Conservation (phyloP, 2,113 vertebrate genomes). For the Genyomyrus donnyi region DNA sequence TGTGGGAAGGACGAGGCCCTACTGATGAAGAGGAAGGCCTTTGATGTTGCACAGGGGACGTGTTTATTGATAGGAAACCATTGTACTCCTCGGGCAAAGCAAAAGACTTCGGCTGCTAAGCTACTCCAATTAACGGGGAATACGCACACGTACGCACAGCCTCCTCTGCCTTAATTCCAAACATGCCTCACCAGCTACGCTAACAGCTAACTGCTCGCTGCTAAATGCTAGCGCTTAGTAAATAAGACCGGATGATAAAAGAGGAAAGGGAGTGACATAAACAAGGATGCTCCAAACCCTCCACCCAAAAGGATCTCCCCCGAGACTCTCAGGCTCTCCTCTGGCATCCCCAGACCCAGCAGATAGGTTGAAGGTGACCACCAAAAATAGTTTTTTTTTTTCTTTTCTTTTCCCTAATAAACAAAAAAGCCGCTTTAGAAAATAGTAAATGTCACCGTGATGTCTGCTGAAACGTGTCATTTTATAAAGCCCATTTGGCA, state of each 20-base stretch:
- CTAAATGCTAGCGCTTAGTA: slow-evolving; percentile 11
- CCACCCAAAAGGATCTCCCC: background rate
- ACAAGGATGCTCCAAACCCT: background rate
- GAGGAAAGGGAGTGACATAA: background rate
- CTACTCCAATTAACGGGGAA: slow-evolving; percentile 76
- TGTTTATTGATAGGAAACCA: slow-evolving; percentile 84
- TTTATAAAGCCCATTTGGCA: background rate
- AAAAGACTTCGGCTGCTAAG: slow-evolving; percentile 59
- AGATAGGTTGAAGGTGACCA: background rate
- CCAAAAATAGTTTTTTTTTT: background rate
- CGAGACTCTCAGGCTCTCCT: background rate
- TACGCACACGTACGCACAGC: slow-evolving; percentile 38
- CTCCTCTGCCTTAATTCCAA: slow-evolving; percentile 39
- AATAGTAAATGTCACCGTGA: background rate
- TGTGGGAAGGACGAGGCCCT: slow-evolving; percentile 85
- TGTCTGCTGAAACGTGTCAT: background rate
- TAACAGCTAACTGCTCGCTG: slow-evolving; percentile 30
- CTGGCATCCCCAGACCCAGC: background rate
- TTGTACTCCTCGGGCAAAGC: slow-evolving; percentile 74
- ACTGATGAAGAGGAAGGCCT: slow-evolving; percentile 92
- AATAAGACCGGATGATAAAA: slow-evolving; percentile 18
- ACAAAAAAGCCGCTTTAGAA: background rate
- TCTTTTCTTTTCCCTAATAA: background rate
- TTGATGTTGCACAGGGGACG: slow-evolving; percentile 94
- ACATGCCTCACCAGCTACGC: slow-evolving; percentile 21